These are phyloP conservation scores for Gila orcuttii DNA, from an alignment of 2,113 vertebrate species.

Conservation along the genomic window DNA sequence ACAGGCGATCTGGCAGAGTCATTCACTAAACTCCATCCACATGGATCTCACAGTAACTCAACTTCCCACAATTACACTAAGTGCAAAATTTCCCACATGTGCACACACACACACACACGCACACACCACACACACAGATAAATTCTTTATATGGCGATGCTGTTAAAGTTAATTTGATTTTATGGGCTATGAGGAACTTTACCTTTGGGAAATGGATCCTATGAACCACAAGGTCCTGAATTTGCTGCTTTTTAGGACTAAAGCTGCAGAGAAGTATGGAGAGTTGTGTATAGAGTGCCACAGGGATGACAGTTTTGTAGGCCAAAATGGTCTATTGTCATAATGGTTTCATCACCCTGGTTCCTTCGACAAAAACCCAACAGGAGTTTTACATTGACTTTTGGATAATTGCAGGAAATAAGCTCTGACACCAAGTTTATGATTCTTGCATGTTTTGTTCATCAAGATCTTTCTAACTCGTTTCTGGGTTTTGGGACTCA, in stretches of 20 bases:
- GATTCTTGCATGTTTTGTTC: not conserved
- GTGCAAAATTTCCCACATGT: not conserved
- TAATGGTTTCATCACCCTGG: not conserved
- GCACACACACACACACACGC: not conserved
- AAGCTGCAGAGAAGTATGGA: not conserved
- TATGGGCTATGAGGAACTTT: not conserved
- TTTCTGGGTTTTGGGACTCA: not conserved
- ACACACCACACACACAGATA: not conserved
- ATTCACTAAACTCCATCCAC: constrained; percentile 37
- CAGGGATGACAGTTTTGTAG: not conserved
- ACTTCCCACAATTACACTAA: constrained; percentile 27
- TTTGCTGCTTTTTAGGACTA: not conserved
- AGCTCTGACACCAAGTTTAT: not conserved
- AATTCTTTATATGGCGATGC: not conserved
- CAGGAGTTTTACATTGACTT: not conserved
- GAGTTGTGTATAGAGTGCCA: not conserved
- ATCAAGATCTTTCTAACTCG: not conserved
- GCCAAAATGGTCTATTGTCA: not conserved
- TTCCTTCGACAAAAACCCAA: not conserved
- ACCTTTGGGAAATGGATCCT: not conserved
- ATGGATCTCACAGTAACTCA: constrained; percentile 13
- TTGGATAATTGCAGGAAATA: not conserved
- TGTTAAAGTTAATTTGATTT: not conserved
- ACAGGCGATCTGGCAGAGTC: constrained; percentile 33
- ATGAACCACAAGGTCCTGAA: not conserved